Base-by-base conservation (phyloP, 1,140 invertebrate species). In the Procambarus clarkii region DNA sequence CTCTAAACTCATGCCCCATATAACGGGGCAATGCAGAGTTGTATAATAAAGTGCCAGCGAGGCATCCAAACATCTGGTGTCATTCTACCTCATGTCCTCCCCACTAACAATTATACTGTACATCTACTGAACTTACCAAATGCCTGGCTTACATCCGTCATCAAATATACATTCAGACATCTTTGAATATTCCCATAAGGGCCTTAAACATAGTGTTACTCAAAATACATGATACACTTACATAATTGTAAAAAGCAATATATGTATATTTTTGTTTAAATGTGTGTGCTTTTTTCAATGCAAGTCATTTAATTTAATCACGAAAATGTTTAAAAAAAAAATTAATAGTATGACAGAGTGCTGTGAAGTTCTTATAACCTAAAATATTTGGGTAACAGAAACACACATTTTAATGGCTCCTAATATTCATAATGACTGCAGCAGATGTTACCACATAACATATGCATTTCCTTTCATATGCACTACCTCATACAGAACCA, bases 121-220 rank as follows among this genome's bases (percentile, higher is more conserved):
- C 58, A 85, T 71, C 83, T 85, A 85, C 21, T 13, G 24, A 85
- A 71, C 69, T 71, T 34, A 45, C 69, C 60, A 85, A 74, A 74
- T 86, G 45, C 74, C 82, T 85, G 60, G 48, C 50, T 69, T 24
- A 76, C 48, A 9, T 50, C 60, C n/a, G 45, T 58, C 64, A 76
- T 79, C 85, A 79, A 60, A 78, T 87, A 78, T 87, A 87, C 85
- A 86, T 78, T 87, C n/a, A 79, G 58, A 34, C 50, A 87, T 77
- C 69, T 54, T 54, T 13, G 54, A 77, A 77, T 86, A 79, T 77
- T 82, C 60, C 80, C 71, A 46, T 77, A 45, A 79, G 34, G 44
- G 18, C 69, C 60, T 64, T 64, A 86, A 86, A 86, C 76, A 48
- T 86, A 86, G n/a, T 71, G 69, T 86, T 86, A 86, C 83, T 86